phyloP scores from a whole-genome alignment of 1,140 invertebrate genomes.

The Reticulitermes speratus region DNA sequence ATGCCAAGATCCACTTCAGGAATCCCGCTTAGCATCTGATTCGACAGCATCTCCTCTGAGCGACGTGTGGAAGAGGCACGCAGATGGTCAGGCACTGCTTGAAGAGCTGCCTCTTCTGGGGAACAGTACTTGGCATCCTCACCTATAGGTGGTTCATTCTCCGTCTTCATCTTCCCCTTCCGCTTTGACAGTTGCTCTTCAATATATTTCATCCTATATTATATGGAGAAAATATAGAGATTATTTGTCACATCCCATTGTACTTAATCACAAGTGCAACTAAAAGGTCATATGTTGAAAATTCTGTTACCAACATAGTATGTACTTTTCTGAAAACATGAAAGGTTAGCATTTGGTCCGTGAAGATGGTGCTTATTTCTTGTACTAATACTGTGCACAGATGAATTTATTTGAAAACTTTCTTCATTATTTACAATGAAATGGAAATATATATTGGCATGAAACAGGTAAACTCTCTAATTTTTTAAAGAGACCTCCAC shows the following conservation, averaged over 20 bases:
- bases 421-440: too few species aligned
- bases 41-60: slow-evolving; percentile 98
- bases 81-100: slow-evolving; percentile 84
- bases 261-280: too few species aligned
- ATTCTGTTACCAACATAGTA: too few species aligned
- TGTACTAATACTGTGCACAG: too few species aligned
- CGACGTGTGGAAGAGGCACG: slow-evolving; percentile 74
- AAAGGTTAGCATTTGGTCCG: too few species aligned
- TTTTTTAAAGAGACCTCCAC: too few species aligned
- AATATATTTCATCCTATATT: slow-evolving; percentile 90
- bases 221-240: slow-evolving; percentile 31
- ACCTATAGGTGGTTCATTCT: slow-evolving; percentile 42
- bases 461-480: too few species aligned
- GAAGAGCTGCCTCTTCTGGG: slow-evolving; percentile 82
- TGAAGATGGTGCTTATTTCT: too few species aligned
- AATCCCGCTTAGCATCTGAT: slow-evolving; percentile 99
- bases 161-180: slow-evolving; percentile 62
- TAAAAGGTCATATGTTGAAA: too few species aligned
- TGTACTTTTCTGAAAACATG: too few species aligned
- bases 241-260: not conserved
- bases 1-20: slow-evolving; percentile 99
- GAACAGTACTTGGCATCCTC: slow-evolving; percentile 70
- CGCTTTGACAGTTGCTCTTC: slow-evolving; percentile 88
- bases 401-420: too few species aligned
- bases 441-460: too few species aligned